Percentiles rank a stretch among this genome's conserved stretches.
Conservation (phyloP, 2,113 vertebrate species). For the Guaruba guarouba region DNA sequence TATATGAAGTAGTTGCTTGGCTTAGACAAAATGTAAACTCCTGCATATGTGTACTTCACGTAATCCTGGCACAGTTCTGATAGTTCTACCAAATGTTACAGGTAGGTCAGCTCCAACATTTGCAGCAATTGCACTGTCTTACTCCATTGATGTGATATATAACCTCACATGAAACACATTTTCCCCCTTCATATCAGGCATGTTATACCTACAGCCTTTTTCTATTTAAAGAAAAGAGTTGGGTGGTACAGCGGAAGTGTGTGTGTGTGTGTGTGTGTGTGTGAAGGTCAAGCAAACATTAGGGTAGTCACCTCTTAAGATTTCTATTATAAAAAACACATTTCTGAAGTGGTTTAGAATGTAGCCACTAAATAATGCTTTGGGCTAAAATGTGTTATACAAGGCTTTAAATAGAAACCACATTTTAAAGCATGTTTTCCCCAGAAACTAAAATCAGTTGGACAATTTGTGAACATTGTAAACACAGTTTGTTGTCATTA, state of each 20-base stretch:
- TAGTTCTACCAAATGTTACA: neutral
- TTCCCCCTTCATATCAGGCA: neutral
- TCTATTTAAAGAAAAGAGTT: neutral
- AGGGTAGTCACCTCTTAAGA: neutral
- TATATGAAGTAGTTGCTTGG: neutral
- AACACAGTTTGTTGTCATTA: slow-evolving; percentile 41
- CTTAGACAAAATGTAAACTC: neutral
- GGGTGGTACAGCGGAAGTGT: neutral
- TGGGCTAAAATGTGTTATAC: slow-evolving; percentile 38
- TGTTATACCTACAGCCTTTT: neutral
- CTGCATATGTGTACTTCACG: neutral
- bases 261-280: neutral
- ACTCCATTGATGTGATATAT: neutral
- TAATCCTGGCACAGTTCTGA: neutral
- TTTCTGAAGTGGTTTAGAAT: slow-evolving; percentile 46
- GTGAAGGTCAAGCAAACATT: slow-evolving; percentile 25
- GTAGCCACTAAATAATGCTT: slow-evolving; percentile 21
- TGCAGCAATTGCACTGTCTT: neutral
- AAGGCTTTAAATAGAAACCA: slow-evolving; percentile 55
- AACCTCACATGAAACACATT: neutral
- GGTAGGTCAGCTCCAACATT: neutral
- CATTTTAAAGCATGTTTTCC: slow-evolving; percentile 21
- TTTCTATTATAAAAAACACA: neutral
- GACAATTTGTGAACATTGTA: slow-evolving; percentile 11
- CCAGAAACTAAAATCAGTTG: neutral